Conservation (phyloP, 2,797 vertebrate genomes). For the Anabacerthia variegaticeps region DNA sequence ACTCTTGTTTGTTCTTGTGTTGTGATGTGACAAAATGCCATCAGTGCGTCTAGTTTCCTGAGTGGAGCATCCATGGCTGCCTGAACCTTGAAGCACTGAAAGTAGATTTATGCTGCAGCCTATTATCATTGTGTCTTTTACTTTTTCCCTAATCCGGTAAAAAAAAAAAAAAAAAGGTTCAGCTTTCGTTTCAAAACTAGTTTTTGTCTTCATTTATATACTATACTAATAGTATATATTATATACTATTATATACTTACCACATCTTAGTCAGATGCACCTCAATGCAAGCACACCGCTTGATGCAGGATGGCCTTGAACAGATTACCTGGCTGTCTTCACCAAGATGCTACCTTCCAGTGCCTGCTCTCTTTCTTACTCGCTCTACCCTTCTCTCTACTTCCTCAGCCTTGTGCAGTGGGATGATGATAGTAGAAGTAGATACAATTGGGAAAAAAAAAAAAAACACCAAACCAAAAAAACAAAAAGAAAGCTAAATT, state of each 20-base stretch:
- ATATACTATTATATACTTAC: too few relatives aligned
- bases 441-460: not conserved
- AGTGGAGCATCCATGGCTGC: not conserved
- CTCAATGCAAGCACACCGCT: accelerated
- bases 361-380: not conserved
- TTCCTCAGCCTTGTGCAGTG: not conserved
- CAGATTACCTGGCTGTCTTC: not conserved
- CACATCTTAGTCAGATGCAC: not conserved
- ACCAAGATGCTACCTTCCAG: not conserved
- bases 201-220: not conserved
- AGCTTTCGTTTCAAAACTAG: not conserved
- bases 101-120: not conserved
- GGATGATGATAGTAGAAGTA: not conserved
- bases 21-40: not conserved
- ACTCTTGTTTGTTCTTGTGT: not conserved
- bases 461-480: too few relatives aligned
- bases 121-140: not conserved
- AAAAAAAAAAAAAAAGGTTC: not conserved
- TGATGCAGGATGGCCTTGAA: not conserved
- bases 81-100: not conserved
- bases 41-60: not conserved
- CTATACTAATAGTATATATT: too few relatives aligned
- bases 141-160: not conserved
- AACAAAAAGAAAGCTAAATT: not conserved
- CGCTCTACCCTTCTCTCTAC: not conserved